Percentiles rank a stretch among this genome's conserved stretches.
phyloP scores from a whole-genome alignment of 1,140 invertebrate genomes.

The Tetramorium parvispinum region DNA sequence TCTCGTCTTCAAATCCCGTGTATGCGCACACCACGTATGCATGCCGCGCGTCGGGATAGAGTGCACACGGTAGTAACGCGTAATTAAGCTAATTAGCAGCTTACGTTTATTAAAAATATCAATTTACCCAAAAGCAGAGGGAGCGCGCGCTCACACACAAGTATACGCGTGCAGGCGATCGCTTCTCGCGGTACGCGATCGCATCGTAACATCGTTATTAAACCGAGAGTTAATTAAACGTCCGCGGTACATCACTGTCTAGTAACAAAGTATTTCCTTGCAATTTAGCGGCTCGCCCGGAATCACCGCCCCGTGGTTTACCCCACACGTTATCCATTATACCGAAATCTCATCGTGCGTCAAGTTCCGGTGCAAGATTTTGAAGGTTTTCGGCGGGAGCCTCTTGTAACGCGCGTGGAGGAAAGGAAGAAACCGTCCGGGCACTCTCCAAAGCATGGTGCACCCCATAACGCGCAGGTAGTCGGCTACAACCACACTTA shows the following conservation, averaged over 20 bases:
- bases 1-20: slow-evolving; percentile 22
- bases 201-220: slow-evolving; percentile 53
- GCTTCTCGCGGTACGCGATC: slow-evolving; percentile 18
- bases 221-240: slow-evolving; percentile 53
- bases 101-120: slow-evolving; percentile 58
- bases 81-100: slow-evolving; percentile 53
- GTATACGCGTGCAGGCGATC: slow-evolving; percentile 1
- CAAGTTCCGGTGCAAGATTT: slow-evolving; percentile 46
- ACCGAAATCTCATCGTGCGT: slow-evolving; percentile 20
- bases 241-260: slow-evolving; percentile 55
- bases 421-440: slow-evolving; percentile 13
- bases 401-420: not conserved
- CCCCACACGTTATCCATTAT: slow-evolving; percentile 51
- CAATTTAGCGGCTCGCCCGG: slow-evolving; percentile 41
- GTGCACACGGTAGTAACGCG: slow-evolving; percentile 46
- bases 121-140: slow-evolving; percentile 42
- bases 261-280: slow-evolving; percentile 44
- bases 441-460: not conserved
- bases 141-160: not conserved
- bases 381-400: slow-evolving; percentile 39
- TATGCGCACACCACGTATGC: too few species aligned
- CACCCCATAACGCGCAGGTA: slow-evolving; percentile 58
- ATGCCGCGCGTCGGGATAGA: slow-evolving; percentile 6
- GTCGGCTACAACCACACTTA: not conserved
- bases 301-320: slow-evolving; percentile 33